These are phyloP conservation scores for Vanacampus margaritifer DNA, from an alignment of 2,113 vertebrate genomes.

Conservation along the genomic window DNA sequence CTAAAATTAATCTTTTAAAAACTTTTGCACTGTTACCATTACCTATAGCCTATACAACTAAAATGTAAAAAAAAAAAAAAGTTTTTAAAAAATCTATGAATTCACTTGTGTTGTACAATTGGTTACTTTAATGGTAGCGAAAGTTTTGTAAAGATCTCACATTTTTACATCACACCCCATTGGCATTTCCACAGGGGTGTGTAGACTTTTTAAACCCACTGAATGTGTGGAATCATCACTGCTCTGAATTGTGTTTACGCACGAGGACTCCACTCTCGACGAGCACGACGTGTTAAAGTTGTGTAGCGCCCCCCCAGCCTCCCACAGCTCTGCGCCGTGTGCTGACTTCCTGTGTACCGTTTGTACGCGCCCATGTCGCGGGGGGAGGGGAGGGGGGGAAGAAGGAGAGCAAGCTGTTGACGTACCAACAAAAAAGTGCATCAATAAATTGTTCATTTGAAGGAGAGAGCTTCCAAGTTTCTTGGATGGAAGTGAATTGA, in stretches of 20 bases:
- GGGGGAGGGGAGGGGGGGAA: constrained; percentile 86
- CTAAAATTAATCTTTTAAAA: not conserved
- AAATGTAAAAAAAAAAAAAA: too few relatives aligned
- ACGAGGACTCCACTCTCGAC: constrained; percentile 54
- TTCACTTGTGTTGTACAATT: too few relatives aligned
- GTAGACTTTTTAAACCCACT: constrained; percentile 7
- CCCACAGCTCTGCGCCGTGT: constrained; percentile 83
- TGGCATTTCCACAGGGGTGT: not conserved
- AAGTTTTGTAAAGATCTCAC: not conserved
- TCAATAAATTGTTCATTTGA: constrained; percentile 99
- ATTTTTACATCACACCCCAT: not conserved
- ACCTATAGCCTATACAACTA: too few relatives aligned
- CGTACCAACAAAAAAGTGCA: constrained; percentile 78
- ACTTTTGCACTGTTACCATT: too few relatives aligned
- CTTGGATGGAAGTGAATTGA: constrained; percentile 98
- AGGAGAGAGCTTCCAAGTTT: constrained; percentile 82
- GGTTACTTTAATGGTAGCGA: too few relatives aligned
- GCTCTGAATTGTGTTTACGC: constrained; percentile 52
- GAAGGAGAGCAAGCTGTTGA: constrained; percentile 90
- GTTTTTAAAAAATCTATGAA: too few relatives aligned
- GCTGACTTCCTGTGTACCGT: constrained; percentile 96
- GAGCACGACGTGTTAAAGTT: constrained; percentile 84
- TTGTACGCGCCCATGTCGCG: constrained; percentile 97
- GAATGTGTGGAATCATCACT: constrained; percentile 33
- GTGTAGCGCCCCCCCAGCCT: constrained; percentile 78